These are phyloP conservation scores for Falco biarmicus DNA, from an alignment of 2,797 vertebrate species.

Conservation along the genomic window DNA sequence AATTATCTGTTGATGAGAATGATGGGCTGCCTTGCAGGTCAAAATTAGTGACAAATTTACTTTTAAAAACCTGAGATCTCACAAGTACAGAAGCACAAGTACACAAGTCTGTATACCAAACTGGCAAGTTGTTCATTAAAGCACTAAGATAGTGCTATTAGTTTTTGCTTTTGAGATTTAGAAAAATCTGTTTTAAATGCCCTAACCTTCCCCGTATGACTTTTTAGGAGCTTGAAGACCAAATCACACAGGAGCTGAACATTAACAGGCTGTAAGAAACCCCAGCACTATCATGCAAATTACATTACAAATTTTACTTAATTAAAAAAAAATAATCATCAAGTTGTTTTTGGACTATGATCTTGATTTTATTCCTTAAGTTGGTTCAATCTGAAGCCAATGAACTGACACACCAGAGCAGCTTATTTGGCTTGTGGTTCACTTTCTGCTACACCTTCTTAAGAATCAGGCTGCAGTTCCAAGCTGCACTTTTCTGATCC, in stretches of 20 bases:
- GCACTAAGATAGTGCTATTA: background rate
- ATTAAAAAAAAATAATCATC: background rate
- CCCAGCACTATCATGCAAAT: background rate
- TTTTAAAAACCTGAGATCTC: background rate
- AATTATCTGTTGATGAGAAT: background rate
- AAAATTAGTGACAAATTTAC: background rate
- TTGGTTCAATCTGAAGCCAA: background rate
- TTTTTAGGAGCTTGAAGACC: background rate
- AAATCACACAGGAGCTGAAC: accelerated
- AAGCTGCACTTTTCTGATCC: background rate
- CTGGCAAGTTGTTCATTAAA: background rate
- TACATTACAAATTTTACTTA: background rate
- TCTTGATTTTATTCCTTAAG: background rate
- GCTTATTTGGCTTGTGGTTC: background rate
- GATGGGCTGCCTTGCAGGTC: background rate
- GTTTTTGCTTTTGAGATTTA: background rate
- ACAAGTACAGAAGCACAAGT: background rate
- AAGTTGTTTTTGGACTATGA: background rate
- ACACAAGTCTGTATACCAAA: background rate
- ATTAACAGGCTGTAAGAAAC: background rate
- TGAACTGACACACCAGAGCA: background rate
- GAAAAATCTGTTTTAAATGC: background rate
- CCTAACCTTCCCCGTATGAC: background rate
- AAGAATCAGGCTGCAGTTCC: background rate
- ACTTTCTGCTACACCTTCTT: background rate